phyloP scores from a whole-genome alignment of 2,888 invertebrate genomes.

The Gryllus longicercus region DNA sequence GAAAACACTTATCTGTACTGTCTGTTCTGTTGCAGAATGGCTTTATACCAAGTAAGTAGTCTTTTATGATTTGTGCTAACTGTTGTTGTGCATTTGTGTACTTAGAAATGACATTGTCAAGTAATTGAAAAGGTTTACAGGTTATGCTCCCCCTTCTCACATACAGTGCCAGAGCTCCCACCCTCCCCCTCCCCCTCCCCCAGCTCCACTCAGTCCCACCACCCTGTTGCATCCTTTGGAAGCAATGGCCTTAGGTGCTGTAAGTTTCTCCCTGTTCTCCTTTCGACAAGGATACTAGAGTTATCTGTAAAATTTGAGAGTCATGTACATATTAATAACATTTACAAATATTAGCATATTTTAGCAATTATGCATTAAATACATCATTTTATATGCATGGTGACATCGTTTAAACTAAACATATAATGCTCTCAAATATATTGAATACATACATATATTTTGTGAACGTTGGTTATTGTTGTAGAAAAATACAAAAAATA shows the following conservation, averaged over 20 bases:
- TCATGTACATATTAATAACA: conserved; percentile 17
- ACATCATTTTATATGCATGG: conserved; percentile 31
- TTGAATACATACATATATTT: conserved; percentile 35
- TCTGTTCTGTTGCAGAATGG: conserved; percentile 17
- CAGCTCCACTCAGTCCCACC: neutral
- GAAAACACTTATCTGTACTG: conserved; percentile 7
- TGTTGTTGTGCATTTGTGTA: conserved; percentile 2
- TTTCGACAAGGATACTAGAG: conserved; percentile 12
- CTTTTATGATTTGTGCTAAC: conserved; percentile 17
- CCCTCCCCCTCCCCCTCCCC: too few relatives aligned
- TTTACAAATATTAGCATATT: conserved; percentile 33
- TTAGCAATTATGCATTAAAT: conserved; percentile 33
- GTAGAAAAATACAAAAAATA: conserved; percentile 34
- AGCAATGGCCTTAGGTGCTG: conserved; percentile 17
- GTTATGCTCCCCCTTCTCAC: conserved; percentile 17
- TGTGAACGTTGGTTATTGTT: conserved; percentile 37
- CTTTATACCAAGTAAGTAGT: conserved; percentile 10
- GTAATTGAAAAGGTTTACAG: conserved; percentile 17
- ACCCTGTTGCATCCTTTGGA: neutral
- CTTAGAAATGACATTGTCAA: conserved; percentile 11
- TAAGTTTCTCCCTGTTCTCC: conserved; percentile 17
- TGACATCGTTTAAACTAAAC: conserved; percentile 11
- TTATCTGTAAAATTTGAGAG: conserved; percentile 25
- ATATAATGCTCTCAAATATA: conserved; percentile 33
- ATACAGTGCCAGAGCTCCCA: neutral